A percentile compares a stretch with the other conserved stretches of the same genome.
These are phyloP conservation scores for Catocala fraxini DNA, from an alignment of 2,888 invertebrate species.

Conservation along the genomic window DNA sequence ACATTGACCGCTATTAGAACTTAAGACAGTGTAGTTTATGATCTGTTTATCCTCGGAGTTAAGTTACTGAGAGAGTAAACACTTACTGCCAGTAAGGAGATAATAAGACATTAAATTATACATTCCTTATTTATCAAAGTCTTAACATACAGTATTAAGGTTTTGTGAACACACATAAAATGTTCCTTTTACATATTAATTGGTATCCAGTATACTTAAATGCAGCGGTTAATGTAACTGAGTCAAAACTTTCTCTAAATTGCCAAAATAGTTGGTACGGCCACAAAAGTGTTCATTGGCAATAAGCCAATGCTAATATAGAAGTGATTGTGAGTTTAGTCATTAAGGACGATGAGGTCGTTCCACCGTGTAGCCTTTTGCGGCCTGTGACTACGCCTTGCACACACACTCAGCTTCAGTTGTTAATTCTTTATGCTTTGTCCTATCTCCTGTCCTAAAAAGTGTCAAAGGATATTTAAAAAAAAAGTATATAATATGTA, in stretches of 20 bases:
- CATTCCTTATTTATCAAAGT: too few species aligned
- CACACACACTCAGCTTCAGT: neutral
- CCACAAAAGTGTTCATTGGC: slow-evolving; percentile 54
- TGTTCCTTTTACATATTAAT: neutral
- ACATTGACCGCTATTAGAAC: too few species aligned
- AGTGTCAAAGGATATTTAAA: too few species aligned
- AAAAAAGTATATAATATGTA: too few species aligned
- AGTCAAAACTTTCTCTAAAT: slow-evolving; percentile 41
- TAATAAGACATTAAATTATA: too few species aligned
- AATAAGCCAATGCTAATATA: slow-evolving; percentile 52
- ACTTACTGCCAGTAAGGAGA: too few species aligned
- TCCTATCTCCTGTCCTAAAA: too few species aligned
- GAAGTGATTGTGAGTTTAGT: slow-evolving; percentile 47
- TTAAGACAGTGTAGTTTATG: too few species aligned
- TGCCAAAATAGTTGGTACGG: slow-evolving; percentile 40
- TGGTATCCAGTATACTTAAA: slow-evolving; percentile 6
- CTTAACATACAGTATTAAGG: neutral
- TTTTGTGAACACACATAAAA: neutral
- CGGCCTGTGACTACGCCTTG: slow-evolving; percentile 36
- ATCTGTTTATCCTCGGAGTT: too few species aligned
- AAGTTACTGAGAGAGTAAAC: too few species aligned
- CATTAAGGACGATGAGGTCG: slow-evolving; percentile 51
- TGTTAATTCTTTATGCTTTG: too few species aligned
- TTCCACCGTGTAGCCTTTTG: slow-evolving; percentile 52
- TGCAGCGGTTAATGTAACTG: slow-evolving; percentile 17